Evolutionary conservation across 2,113 vertebrate genomes (phyloP), one percentile per base, ranked within the genome.

Genomic region (Pao palembangensis): DNA sequence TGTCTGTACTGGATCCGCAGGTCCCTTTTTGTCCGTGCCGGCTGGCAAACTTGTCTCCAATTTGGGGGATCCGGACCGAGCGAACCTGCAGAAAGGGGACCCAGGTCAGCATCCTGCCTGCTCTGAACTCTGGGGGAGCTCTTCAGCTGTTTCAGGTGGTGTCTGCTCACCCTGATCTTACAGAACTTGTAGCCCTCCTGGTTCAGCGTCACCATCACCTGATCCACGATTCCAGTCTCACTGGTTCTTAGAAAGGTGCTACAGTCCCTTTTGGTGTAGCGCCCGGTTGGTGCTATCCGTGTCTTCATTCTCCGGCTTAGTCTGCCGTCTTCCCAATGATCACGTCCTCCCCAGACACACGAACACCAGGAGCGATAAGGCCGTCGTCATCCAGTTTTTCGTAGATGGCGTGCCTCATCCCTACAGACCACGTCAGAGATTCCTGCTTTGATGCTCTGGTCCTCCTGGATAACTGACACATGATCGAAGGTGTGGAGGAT

Each of bases 121-220:
- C 18, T n/a, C 8, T 1, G n/a, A 18, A 10, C 17, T 8, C 6
- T n/a, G 16, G 7, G 8, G 21, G 10, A 16, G n/a, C 25, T 28
- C 23, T 5, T 28, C 31, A 25, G 25, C 15, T 46, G 96, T 20
- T n/a, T n/a, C n/a, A n/a, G n/a, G n/a, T 99, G 96, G 73, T 99
- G 97, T 3, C 5, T 11, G 2, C 94, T 92, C 71, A 98, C 97
- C 90, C 96, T 88, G 60, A 99, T 99, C 88, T 99, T 99, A 88
- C 97, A 99, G 90, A 99, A 99, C 74, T 99, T 99, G 88, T 99
- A 99, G 17, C 97, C 97, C 81, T 99, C 96, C 85, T 98, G 96
- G 85, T 99, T 99, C 42, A 99, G 93, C 0, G 97, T 99, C 21
- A 99, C 95, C 96, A 99, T 99, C 58, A 99, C 97, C 83, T 99